Conservation (phyloP, 2,888 invertebrate species). For the Phrixothrix hirtus region DNA sequence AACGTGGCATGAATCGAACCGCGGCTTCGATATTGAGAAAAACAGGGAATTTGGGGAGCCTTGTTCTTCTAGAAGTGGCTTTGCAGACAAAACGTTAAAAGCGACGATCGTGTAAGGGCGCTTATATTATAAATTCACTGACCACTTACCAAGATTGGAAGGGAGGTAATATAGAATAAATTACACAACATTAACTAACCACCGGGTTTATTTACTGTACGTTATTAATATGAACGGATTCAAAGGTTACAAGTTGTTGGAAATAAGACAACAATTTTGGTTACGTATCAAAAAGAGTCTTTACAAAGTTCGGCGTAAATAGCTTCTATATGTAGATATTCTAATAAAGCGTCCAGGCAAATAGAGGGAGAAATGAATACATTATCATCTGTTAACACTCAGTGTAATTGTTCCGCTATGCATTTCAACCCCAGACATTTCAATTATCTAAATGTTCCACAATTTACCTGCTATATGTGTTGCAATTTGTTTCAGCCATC, state of each 20-base stretch:
- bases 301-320: slow-evolving; percentile 17
- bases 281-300: no score
- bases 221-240: not conserved
- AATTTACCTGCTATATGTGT: slow-evolving; percentile 51
- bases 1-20: slow-evolving; percentile 28
- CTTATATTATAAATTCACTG: slow-evolving; percentile 25
- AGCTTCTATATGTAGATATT: slow-evolving; percentile 25
- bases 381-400: slow-evolving; percentile 59
- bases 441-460: slow-evolving; percentile 59
- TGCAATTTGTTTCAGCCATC: slow-evolving; percentile 49
- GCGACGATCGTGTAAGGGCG: slow-evolving; percentile 5
- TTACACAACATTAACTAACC: slow-evolving; percentile 10
- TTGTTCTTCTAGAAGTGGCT: slow-evolving; percentile 19
- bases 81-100: slow-evolving; percentile 3
- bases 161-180: slow-evolving; percentile 22
- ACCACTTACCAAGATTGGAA: slow-evolving; percentile 13
- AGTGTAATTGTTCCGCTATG: slow-evolving; percentile 57
- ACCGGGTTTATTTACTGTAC: not conserved
- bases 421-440: slow-evolving; percentile 54
- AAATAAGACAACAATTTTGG: no score
- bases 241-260: no score
- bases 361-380: slow-evolving; percentile 53
- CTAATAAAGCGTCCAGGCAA: slow-evolving; percentile 30
- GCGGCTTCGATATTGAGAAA: slow-evolving; percentile 23
- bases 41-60: slow-evolving; percentile 6